A percentile compares a stretch with the other conserved stretches of the same genome.
Conservation (phyloP, 2,797 vertebrate genomes). For the Paguma larvata region DNA sequence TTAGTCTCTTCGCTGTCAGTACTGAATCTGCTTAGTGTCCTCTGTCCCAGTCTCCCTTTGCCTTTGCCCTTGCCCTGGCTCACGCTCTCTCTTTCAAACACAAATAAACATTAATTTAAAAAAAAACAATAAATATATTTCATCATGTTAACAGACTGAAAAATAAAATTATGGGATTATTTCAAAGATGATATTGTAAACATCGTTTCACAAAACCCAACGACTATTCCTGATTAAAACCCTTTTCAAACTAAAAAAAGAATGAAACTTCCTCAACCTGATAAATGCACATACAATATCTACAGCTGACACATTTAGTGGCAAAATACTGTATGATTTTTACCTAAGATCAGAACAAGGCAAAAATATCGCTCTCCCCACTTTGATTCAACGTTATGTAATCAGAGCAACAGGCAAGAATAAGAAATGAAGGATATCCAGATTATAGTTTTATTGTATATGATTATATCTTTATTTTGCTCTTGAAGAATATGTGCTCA, state of each 20-base stretch:
- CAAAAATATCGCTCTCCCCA: not conserved
- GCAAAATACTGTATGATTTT: not conserved
- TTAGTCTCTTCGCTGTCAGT: too few relatives aligned
- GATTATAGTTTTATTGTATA: not conserved
- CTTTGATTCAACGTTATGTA: not conserved
- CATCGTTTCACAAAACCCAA: not conserved
- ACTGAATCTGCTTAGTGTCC: too few relatives aligned
- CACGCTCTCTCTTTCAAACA: too few relatives aligned
- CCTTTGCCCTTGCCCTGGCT: too few relatives aligned
- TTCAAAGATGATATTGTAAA: not conserved
- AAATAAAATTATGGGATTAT: not conserved
- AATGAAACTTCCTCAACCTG: not conserved
- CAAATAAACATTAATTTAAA: not conserved
- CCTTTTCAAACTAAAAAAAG: not conserved
- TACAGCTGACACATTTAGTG: not conserved
- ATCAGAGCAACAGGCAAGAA: not conserved
- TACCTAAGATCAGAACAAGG: not conserved
- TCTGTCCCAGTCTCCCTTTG: too few relatives aligned
- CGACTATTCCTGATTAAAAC: not conserved
- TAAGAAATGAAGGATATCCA: not conserved
- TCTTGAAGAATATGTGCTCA: not conserved
- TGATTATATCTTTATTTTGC: not conserved
- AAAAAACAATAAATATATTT: not conserved
- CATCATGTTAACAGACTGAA: not conserved
- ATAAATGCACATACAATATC: not conserved